These are phyloP conservation scores for Machaerirhynchus nigripectus DNA, from an alignment of 2,113 vertebrate species.

Conservation along the genomic window DNA sequence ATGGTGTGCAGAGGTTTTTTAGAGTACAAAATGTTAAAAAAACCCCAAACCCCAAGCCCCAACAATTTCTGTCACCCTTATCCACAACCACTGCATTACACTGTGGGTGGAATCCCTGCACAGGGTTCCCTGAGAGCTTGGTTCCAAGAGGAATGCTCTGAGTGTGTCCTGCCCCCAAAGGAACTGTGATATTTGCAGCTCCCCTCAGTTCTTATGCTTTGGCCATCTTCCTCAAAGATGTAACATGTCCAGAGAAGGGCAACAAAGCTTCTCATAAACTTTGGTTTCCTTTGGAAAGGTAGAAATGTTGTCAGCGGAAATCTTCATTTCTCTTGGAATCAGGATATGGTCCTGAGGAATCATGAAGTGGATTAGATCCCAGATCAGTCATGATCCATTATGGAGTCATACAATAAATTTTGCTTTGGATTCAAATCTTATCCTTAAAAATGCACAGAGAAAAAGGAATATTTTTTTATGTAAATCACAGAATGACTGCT, in stretches of 20 bases:
- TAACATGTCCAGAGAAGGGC: neutral
- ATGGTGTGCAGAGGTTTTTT: neutral
- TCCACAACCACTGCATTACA: neutral
- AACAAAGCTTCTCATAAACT: neutral
- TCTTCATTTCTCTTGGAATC: neutral
- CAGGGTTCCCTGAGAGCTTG: fast-evolving
- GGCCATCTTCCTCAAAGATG: neutral
- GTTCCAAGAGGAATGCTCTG: neutral
- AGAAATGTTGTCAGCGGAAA: neutral
- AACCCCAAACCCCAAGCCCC: fast-evolving
- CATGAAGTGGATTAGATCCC: neutral
- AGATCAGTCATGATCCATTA: neutral
- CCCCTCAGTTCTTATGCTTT: neutral
- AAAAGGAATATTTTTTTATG: neutral
- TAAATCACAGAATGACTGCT: neutral
- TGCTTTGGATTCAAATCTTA: neutral
- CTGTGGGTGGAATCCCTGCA: neutral
- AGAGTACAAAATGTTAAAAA: neutral
- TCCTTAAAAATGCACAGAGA: neutral
- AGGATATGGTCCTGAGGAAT: neutral
- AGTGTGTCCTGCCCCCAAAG: neutral
- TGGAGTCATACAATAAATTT: neutral
- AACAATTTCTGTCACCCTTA: neutral
- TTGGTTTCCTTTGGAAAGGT: neutral
- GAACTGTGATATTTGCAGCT: neutral